Percentiles rank a stretch among this genome's conserved stretches.
phyloP scores from a whole-genome alignment of 2,888 invertebrate species.

The Drosophila glabriapex region DNA sequence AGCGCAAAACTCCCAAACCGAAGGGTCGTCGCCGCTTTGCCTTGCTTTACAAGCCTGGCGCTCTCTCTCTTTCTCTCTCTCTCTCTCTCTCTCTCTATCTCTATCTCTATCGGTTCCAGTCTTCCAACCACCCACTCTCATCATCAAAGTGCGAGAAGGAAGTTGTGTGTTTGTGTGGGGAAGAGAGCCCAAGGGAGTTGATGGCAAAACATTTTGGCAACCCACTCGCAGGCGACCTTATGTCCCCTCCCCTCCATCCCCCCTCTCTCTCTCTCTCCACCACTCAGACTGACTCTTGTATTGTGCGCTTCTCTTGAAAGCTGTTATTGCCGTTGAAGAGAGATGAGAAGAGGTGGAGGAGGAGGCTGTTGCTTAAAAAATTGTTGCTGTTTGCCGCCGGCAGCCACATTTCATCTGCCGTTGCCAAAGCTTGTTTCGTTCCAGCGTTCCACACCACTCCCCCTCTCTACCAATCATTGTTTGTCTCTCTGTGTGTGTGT shows the following conservation, averaged over 20 bases:
- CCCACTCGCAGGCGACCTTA: constrained; percentile 48
- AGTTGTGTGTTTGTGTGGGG: constrained; percentile 12
- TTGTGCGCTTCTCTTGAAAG: constrained; percentile 30
- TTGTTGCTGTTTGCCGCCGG: constrained; percentile 59
- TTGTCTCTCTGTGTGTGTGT: neutral
- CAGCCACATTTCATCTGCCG: constrained; percentile 65
- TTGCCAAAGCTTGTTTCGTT: constrained; percentile 66
- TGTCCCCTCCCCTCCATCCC: constrained; percentile 14
- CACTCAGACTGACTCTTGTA: neutral
- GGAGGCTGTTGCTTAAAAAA: constrained; percentile 44
- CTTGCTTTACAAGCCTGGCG: neutral
- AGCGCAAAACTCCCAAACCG: constrained; percentile 42
- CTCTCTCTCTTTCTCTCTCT: neutral
- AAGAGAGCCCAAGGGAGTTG: constrained; percentile 32
- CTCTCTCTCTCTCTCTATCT: neutral
- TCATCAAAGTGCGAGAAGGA: neutral
- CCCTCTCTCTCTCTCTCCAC: neutral
- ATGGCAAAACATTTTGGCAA: constrained; percentile 56
- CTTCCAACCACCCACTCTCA: constrained; percentile 37
- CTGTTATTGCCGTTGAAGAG: constrained; percentile 9
- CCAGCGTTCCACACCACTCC: constrained; percentile 7
- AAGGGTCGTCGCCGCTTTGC: constrained; percentile 8
- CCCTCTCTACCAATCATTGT: neutral
- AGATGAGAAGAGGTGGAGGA: neutral
- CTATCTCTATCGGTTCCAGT: neutral